Evolutionary conservation across 2,797 vertebrate genomes (phyloP), one percentile per base, ranked within the genome.

Genomic region (Sebastes oblongus): DNA sequence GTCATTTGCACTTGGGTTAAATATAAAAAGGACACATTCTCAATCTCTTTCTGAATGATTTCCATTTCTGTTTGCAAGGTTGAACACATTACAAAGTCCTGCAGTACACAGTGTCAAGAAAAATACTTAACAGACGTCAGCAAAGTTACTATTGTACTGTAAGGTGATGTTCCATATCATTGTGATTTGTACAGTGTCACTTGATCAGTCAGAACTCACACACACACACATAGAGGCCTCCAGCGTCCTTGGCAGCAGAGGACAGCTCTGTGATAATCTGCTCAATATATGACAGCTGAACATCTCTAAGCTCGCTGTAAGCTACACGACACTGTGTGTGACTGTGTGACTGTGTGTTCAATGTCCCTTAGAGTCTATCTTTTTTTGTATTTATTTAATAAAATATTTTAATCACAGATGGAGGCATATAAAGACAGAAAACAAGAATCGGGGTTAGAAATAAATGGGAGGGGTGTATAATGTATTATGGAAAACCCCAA

Each of bases 211-310:
- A 52, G 22, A 39, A 36, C 36, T 34, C 25, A 59, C 60, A 42
- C 39, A 42, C 72, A 72, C 59, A 72, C 61, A 52, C 14, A 66
- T 20, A 58, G 3, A 66, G 50, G 66, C 10, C 59, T 29, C 25
- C 52, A 39, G 54, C 0, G 58, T 82, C 77, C 77, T 86, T 78
- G 83, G 68, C 83, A 87, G 76, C 76, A 73, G 84, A 75, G 68
- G 72, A 77, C 72, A 83, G 81, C 72, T 75, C 76, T 69, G 55
- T 62, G 59, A 77, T 89, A 77, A 90, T 90, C 86, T 87, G 75
- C 75, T 74, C 64, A 85, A 80, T 87, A 87, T 83, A 77, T 86
- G 75, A 81, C 80, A 82, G 81, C 77, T 83, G 78, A 87, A 85
- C 80, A 83, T 87, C 75, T 77, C 79, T 85, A 80, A 89, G 4